These are phyloP conservation scores for Zaprionus vittiger DNA, from an alignment of 1,140 invertebrate genomes.

Conservation along the genomic window DNA sequence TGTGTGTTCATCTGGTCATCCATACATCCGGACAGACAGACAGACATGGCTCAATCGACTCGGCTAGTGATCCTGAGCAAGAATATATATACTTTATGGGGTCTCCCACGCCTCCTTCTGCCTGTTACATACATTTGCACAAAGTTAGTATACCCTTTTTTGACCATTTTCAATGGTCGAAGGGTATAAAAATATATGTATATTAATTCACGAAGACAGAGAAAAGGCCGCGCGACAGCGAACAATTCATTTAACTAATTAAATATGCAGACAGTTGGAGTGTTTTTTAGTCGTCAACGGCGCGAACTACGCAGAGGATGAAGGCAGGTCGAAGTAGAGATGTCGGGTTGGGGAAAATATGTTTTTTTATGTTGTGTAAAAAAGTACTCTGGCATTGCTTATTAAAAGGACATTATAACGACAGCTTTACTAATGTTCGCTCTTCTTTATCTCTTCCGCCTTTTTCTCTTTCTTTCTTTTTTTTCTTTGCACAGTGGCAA, in stretches of 20 bases:
- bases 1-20: no score
- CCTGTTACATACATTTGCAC: no score
- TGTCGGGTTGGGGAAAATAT: no score
- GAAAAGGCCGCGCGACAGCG: not conserved
- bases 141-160: no score
- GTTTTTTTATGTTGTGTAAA: not conserved
- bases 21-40: no score
- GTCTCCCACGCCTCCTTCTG: no score
- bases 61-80: no score
- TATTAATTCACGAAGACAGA: not conserved
- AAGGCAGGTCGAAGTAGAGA: no score
- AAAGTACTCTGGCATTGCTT: conserved; percentile 16
- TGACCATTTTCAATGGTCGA: no score
- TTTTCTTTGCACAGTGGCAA: conserved; percentile 52
- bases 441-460: conserved; percentile 19
- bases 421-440: conserved; percentile 10
- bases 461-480: conserved; percentile 6
- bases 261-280: conserved; percentile 35
- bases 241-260: conserved; percentile 48
- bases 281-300: conserved; percentile 5
- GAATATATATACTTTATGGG: no score
- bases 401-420: conserved; percentile 36
- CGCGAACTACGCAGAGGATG: conserved; percentile 6
- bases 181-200: not conserved
- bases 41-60: no score